These are phyloP conservation scores for Ormyrus labotus DNA, from an alignment of 2,888 invertebrate species.

Conservation along the genomic window DNA sequence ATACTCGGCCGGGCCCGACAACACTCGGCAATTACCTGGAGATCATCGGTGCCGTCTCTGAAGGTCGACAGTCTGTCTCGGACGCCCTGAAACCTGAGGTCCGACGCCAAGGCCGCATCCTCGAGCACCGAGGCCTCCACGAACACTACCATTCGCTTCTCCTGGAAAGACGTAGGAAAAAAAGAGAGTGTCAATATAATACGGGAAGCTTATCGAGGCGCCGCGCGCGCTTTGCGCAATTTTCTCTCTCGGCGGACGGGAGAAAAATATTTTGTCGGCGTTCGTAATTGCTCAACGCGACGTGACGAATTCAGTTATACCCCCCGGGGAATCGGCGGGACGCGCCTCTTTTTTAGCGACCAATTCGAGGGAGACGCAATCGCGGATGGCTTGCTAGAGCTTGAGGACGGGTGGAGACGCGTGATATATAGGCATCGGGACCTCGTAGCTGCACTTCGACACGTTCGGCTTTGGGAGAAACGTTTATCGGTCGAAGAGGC, in stretches of 20 bases:
- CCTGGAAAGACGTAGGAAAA: slow-evolving; percentile 78
- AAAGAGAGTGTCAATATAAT: not conserved
- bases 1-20: too few relatives aligned
- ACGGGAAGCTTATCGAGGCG: too few relatives aligned
- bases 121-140: slow-evolving; percentile 94
- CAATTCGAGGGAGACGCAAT: too few relatives aligned
- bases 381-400: too few relatives aligned
- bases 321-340: too few relatives aligned
- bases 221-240: too few relatives aligned
- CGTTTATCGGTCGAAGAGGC: too few relatives aligned
- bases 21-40: slow-evolving; percentile 78
- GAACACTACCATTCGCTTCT: slow-evolving; percentile 96
- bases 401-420: too few relatives aligned
- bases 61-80: slow-evolving; percentile 90
- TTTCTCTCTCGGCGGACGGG: not conserved
- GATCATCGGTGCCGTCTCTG: slow-evolving; percentile 93
- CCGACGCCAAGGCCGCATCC: slow-evolving; percentile 86
- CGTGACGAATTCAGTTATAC: not conserved
- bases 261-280: slow-evolving; percentile 39
- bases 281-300: not conserved
- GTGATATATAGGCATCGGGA: too few relatives aligned
- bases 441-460: too few relatives aligned
- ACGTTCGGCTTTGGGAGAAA: too few relatives aligned
- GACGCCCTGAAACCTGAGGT: slow-evolving; percentile 85
- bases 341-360: too few relatives aligned